Conservation (phyloP, 2,113 vertebrate genomes). For the Rhinogobius similis region DNA sequence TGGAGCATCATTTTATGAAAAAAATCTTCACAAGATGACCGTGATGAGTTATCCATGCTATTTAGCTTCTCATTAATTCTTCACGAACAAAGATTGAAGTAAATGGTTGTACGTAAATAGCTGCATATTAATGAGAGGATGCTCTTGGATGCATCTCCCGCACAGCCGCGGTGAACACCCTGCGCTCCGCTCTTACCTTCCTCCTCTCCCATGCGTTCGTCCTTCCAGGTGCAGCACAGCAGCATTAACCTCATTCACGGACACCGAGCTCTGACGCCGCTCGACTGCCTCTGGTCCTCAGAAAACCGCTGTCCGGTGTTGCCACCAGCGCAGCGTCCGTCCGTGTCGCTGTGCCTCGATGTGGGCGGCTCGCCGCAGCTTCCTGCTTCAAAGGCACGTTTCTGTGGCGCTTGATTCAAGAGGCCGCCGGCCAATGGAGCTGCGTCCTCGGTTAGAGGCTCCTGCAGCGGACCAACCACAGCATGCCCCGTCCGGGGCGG, state of each 20-base stretch:
- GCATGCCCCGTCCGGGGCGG: slow-evolving; percentile 11
- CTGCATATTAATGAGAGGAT: neutral
- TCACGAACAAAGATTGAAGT: neutral
- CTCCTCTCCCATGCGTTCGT: slow-evolving; percentile 96
- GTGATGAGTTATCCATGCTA: neutral
- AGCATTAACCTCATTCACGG: slow-evolving; percentile 94
- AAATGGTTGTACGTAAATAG: neutral
- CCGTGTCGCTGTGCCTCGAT: slow-evolving; percentile 32
- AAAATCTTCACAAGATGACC: neutral
- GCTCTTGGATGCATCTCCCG: slow-evolving; percentile 9
- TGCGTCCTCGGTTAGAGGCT: slow-evolving; percentile 20
- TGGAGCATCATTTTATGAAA: slow-evolving; percentile 17
- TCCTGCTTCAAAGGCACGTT: slow-evolving; percentile 46
- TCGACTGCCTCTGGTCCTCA: slow-evolving; percentile 51
- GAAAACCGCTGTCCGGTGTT: slow-evolving; percentile 36
- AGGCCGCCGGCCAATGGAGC: slow-evolving; percentile 56
- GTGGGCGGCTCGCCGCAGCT: slow-evolving; percentile 27
- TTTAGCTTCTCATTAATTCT: neutral
- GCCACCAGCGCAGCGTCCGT: slow-evolving; percentile 28
- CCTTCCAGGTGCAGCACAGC: slow-evolving; percentile 94
- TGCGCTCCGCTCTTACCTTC: slow-evolving; percentile 86
- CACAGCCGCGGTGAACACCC: slow-evolving; percentile 11
- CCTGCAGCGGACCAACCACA: slow-evolving; percentile 53
- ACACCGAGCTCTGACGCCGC: slow-evolving; percentile 63
- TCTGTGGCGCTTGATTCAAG: slow-evolving; percentile 64